These are phyloP conservation scores for Eleutherodactylus coqui DNA, from an alignment of 2,797 vertebrate species.

Conservation along the genomic window DNA sequence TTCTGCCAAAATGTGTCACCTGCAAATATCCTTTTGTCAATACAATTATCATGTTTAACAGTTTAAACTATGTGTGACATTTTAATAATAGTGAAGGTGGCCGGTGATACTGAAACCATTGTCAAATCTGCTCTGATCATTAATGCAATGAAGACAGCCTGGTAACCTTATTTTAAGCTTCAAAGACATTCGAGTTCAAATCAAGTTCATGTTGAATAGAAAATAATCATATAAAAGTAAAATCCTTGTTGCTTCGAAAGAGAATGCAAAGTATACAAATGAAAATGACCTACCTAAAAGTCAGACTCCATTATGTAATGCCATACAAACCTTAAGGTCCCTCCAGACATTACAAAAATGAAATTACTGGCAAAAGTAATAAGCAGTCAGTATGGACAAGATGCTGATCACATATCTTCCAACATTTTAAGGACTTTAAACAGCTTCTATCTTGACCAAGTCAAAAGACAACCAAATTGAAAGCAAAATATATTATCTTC, in stretches of 20 bases:
- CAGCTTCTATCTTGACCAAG: neutral
- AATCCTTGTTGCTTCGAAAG: neutral
- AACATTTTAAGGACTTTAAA: neutral
- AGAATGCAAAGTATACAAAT: neutral
- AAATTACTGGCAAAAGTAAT: neutral
- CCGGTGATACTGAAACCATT: conserved; percentile 17
- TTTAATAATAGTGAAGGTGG: conserved; percentile 1
- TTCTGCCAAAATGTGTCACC: neutral
- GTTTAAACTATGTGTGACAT: conserved; percentile 30
- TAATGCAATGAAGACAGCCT: neutral
- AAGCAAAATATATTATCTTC: neutral
- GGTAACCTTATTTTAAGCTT: conserved; percentile 18
- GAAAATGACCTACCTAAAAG: conserved; percentile 8
- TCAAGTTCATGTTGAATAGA: neutral
- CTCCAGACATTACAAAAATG: neutral
- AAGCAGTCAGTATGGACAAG: neutral
- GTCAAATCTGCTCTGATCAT: conserved; percentile 15
- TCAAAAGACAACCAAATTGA: neutral
- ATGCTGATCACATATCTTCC: neutral
- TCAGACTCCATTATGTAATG: neutral
- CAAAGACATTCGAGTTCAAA: conserved; percentile 13
- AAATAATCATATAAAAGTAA: neutral
- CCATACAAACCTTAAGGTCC: neutral
- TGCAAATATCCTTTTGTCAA: neutral
- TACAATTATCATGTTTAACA: conserved; percentile 4